phyloP scores from a whole-genome alignment of 2,113 vertebrate species.

The Conger conger region DNA sequence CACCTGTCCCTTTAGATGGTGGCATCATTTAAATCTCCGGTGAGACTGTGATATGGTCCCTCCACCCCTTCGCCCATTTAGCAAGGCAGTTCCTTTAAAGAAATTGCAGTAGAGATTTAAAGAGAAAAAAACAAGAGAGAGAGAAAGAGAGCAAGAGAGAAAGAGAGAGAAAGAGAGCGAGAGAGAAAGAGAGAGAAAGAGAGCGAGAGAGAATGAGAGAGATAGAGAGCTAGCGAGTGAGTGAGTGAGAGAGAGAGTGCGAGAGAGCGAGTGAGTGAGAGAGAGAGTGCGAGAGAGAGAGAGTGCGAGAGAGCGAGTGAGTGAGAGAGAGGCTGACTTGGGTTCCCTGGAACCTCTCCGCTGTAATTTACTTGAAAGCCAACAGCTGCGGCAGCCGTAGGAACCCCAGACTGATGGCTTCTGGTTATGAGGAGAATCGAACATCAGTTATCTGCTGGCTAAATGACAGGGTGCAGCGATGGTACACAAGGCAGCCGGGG shows the following conservation, averaged over 20 bases:
- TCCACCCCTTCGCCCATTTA: slow-evolving; percentile 1
- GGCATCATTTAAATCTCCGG: slow-evolving; percentile 27
- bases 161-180: slow-evolving; percentile 42
- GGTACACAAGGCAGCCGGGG: slow-evolving; percentile 62
- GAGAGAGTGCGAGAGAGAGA: slow-evolving; percentile 38
- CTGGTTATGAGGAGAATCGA: slow-evolving; percentile 68
- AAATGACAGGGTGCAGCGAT: slow-evolving; percentile 70
- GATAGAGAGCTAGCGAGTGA: slow-evolving; percentile 33
- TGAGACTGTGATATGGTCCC: slow-evolving; percentile 24
- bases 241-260: too few species aligned
- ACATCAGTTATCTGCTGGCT: slow-evolving; percentile 70
- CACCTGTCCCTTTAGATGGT: slow-evolving; percentile 23
- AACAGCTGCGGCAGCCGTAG: slow-evolving; percentile 62
- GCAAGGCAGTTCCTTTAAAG: slow-evolving; percentile 25
- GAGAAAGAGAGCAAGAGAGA: slow-evolving; percentile 21
- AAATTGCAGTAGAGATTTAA: slow-evolving; percentile 11
- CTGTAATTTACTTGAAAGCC: slow-evolving; percentile 71
- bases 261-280: slow-evolving; percentile 17
- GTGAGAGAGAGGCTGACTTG: slow-evolving; percentile 30
- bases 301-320: slow-evolving; percentile 33
- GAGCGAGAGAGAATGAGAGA: slow-evolving; percentile 37
- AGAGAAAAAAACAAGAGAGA: not conserved
- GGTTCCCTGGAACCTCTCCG: slow-evolving; percentile 60
- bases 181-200: not conserved
- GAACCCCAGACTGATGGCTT: slow-evolving; percentile 68